phyloP scores from a whole-genome alignment of 2,797 vertebrate genomes.

The Syngnathus rostellatus region DNA sequence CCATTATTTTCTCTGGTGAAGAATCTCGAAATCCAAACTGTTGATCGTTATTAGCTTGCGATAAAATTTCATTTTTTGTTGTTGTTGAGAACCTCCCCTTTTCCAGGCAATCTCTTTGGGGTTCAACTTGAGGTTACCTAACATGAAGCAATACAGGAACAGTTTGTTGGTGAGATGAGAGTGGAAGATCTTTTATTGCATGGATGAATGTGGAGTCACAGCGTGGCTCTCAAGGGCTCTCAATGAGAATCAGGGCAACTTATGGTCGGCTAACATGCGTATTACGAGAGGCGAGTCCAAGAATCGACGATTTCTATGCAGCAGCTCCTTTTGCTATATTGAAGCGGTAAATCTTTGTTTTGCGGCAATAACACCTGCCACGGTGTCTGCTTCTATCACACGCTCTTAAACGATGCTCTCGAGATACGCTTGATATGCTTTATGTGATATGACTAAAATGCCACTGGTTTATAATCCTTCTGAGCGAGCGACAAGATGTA shows the following conservation, averaged over 20 bases:
- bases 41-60: not conserved
- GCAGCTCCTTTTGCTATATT: constrained; percentile 1
- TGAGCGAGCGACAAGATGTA: constrained; percentile 7
- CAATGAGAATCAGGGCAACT: not conserved
- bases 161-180: not conserved
- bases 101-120: not conserved
- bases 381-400: constrained; percentile 6
- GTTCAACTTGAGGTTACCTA: not conserved
- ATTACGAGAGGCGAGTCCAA: not conserved
- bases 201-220: not conserved
- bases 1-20: not conserved
- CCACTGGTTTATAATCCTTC: constrained; percentile 23
- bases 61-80: not conserved
- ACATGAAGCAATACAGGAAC: not conserved
- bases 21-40: not conserved
- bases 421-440: constrained; percentile 10
- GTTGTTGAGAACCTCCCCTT: not conserved
- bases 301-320: not conserved
- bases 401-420: constrained; percentile 17
- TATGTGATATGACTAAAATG: constrained; percentile 20
- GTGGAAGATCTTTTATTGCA: not conserved
- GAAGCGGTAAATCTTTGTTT: constrained; percentile 30
- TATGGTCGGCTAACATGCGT: not conserved
- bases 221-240: not conserved
- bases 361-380: constrained; percentile 17